A percentile compares a stretch with the other conserved stretches of the same genome.
phyloP scores from a whole-genome alignment of 2,797 vertebrate species.

The Anguilla obscura region DNA sequence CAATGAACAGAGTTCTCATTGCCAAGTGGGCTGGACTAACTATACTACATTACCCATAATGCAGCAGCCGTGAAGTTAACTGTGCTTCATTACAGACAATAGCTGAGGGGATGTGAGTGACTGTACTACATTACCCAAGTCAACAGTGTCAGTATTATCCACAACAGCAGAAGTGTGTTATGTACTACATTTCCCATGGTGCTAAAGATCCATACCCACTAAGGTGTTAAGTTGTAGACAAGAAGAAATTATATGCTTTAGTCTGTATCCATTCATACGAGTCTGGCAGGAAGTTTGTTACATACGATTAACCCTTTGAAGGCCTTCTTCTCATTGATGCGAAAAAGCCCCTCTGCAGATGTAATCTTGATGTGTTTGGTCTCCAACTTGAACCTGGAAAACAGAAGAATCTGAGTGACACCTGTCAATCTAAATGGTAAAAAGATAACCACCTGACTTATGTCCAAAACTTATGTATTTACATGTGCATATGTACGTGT shows the following conservation, averaged over 20 bases:
- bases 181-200: neutral
- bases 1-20: conserved; percentile 11
- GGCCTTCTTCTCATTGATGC: conserved; percentile 90
- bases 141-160: neutral
- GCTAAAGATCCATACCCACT: neutral
- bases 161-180: neutral
- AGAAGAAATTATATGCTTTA: neutral
- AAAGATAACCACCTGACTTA: neutral
- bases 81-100: neutral
- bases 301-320: conserved; percentile 85
- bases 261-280: neutral
- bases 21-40: neutral
- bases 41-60: neutral
- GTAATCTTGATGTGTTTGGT: conserved; percentile 91
- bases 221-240: neutral
- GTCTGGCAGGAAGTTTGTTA: conserved; percentile 6
- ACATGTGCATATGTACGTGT: neutral
- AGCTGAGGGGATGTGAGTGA: neutral
- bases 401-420: neutral
- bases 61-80: neutral
- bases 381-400: conserved; percentile 81
- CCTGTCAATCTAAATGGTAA: neutral
- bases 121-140: neutral
- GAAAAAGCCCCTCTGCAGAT: conserved; percentile 78
- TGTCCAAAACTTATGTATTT: neutral